phyloP scores from a whole-genome alignment of 1,140 invertebrate genomes.

The Bombus superbus region DNA sequence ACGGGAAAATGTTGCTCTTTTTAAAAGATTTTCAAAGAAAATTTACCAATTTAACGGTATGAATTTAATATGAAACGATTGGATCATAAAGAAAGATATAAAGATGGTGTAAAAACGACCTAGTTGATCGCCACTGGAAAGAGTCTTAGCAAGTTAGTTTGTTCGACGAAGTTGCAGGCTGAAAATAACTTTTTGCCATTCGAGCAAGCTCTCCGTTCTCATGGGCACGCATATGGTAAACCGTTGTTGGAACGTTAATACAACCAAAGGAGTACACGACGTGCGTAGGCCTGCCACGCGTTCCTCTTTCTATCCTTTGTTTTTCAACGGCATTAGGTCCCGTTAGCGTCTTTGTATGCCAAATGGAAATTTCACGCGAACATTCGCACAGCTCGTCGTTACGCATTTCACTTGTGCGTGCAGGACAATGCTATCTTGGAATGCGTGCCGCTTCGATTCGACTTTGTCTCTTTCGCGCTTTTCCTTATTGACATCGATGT shows the following conservation, averaged over 20 bases:
- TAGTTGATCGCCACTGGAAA: conserved; percentile 2
- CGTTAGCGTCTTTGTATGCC: conserved; percentile 54
- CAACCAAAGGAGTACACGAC: conserved; percentile 38
- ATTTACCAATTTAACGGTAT: too few relatives aligned
- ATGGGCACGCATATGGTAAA: conserved; percentile 22
- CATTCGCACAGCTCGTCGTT: conserved; percentile 20
- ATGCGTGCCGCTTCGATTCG: neutral
- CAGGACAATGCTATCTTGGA: conserved; percentile 6
- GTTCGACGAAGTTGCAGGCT: neutral
- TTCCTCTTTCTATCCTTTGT: conserved; percentile 38
- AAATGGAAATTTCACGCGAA: conserved; percentile 46
- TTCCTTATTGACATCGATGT: neutral
- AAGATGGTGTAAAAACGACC: neutral
- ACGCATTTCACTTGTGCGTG: conserved; percentile 16
- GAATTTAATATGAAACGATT: neutral
- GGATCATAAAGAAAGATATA: neutral
- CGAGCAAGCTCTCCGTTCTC: conserved; percentile 4
- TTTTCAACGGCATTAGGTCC: conserved; percentile 43
- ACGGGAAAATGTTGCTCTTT: neutral
- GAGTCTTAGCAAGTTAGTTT: neutral
- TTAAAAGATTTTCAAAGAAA: too few relatives aligned
- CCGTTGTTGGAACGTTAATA: conserved; percentile 44
- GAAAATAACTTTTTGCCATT: conserved; percentile 32
- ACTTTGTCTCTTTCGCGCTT: neutral
- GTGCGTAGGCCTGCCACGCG: conserved; percentile 30